These are phyloP conservation scores for Drosophila meridiana DNA, from an alignment of 2,888 invertebrate species.

Conservation along the genomic window DNA sequence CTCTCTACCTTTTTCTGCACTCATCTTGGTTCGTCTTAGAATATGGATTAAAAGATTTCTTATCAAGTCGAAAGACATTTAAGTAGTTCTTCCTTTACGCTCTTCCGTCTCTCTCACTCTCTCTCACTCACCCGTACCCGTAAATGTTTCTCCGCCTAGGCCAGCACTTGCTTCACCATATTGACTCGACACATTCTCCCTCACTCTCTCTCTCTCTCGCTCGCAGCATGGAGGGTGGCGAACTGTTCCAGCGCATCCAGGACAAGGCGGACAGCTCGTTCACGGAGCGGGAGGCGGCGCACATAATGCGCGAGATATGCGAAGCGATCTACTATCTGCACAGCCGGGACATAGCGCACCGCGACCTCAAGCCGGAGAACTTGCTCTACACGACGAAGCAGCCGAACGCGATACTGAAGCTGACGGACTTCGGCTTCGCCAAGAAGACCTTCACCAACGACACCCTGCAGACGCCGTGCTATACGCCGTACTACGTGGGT, in stretches of 20 bases:
- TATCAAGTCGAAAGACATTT: too few species aligned
- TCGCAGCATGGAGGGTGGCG: conserved; percentile 97
- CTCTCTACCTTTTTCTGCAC: too few species aligned
- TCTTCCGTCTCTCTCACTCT: not conserved
- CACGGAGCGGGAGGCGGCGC: conserved; percentile 97
- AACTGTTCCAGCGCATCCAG: conserved; percentile 98
- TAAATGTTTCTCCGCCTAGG: not conserved
- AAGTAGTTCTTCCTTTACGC: too few species aligned
- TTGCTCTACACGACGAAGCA: conserved; percentile 93
- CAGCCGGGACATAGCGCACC: conserved; percentile 97
- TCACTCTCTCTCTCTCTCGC: not conserved
- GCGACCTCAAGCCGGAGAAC: conserved; percentile 99
- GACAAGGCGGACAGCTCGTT: conserved; percentile 96
- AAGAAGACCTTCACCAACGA: conserved; percentile 95
- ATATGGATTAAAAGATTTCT: too few species aligned
- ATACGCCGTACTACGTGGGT: conserved; percentile 99
- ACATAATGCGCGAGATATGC: conserved; percentile 98
- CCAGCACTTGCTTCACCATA: not conserved
- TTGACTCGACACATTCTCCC: not conserved
- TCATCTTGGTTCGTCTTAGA: too few species aligned
- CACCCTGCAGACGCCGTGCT: conserved; percentile 98
- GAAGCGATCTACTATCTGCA: conserved; percentile 97
- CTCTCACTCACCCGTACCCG: fast-evolving
- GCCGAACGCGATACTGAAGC: conserved; percentile 93
- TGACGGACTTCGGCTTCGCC: conserved; percentile 99